phyloP scores from a whole-genome alignment of 92 coral and sea anemone genomes.

The Muricea muricata region DNA sequence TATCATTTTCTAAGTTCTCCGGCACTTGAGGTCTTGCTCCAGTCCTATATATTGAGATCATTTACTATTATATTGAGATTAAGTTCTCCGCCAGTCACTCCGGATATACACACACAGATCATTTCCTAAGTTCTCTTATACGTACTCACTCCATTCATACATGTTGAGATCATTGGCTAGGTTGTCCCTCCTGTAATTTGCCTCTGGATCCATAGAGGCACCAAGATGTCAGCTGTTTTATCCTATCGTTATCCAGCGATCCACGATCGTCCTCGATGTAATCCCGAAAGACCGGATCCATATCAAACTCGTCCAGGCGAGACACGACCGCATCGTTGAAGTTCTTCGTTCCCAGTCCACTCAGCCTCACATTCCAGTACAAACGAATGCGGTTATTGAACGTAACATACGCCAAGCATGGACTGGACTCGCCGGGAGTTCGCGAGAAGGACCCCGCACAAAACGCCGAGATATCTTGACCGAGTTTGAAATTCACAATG shows the following conservation, averaged over 20 bases:
- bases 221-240: constrained; percentile 59
- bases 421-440: constrained; percentile 65
- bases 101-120: too few species aligned
- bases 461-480: constrained; percentile 85
- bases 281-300: neutral
- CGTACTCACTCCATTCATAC: too few species aligned
- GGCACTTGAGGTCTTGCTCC: too few species aligned
- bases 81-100: too few species aligned
- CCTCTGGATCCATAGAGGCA: constrained; percentile 59
- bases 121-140: too few species aligned
- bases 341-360: constrained; percentile 69
- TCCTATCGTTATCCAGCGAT: constrained; percentile 47
- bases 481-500: constrained; percentile 81
- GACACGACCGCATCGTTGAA: constrained; percentile 59
- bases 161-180: too few species aligned
- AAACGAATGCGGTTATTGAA: constrained; percentile 80
- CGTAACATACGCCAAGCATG: constrained; percentile 90
- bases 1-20: too few species aligned
- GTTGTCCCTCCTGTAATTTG: neutral
- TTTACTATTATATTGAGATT: too few species aligned
- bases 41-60: too few species aligned
- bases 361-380: constrained; percentile 76
- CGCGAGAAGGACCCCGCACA: constrained; percentile 80
- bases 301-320: neutral
- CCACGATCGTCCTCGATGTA: constrained; percentile 37